Evolutionary conservation across 2,888 invertebrate genomes (phyloP).

Genomic region (Dugesia japonica): DNA sequence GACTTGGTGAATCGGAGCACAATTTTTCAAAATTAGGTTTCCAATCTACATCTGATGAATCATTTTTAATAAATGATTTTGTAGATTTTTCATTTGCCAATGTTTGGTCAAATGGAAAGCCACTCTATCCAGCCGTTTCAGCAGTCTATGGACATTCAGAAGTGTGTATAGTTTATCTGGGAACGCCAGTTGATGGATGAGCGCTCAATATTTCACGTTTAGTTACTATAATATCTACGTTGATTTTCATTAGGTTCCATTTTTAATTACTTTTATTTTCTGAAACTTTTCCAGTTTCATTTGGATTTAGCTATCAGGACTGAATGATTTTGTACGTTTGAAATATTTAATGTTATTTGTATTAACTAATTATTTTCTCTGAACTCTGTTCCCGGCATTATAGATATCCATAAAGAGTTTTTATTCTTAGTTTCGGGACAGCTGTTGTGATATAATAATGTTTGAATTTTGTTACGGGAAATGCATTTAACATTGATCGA

Average conservation of each 20-base stretch:
- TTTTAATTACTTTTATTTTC: conserved; percentile 4
- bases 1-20: neutral
- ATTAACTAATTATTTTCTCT: neutral
- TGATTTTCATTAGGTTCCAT: conserved; percentile 9
- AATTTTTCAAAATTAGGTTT: conserved; percentile 7
- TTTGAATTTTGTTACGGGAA: neutral
- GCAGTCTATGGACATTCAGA: conserved; percentile 98
- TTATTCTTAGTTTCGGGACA: neutral
- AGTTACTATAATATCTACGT: neutral
- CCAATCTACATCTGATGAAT: neutral
- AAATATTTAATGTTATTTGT: neutral
- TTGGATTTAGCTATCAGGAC: neutral
- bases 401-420: neutral
- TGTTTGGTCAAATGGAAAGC: conserved; percentile 40
- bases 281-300: neutral
- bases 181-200: conserved; percentile 80
- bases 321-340: neutral
- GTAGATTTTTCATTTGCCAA: conserved; percentile 4
- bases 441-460: conserved; percentile 1
- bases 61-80: no score
- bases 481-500: neutral
- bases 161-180: conserved; percentile 94
- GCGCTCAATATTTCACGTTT: conserved; percentile 1
- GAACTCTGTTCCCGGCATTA: neutral
- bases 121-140: conserved; percentile 80